Conservation (phyloP, 2,797 vertebrate genomes). For the Ctenosaura bakeri region DNA sequence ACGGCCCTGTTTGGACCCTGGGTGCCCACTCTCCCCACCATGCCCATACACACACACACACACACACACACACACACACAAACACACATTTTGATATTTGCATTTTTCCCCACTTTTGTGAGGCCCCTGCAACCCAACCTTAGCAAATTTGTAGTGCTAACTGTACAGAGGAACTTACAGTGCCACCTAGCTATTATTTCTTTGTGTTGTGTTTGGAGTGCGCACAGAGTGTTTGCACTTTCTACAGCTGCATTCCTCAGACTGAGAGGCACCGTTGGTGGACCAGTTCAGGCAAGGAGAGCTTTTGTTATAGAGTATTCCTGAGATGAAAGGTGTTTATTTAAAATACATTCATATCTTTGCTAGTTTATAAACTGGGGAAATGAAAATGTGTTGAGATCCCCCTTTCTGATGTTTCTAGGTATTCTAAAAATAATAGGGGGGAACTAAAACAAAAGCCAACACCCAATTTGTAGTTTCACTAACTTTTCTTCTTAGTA, state of each 20-base stretch:
- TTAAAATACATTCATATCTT: neutral
- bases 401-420: neutral
- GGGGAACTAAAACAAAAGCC: neutral
- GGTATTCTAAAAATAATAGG: no score
- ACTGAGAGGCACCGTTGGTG: no score
- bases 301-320: neutral
- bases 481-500: neutral
- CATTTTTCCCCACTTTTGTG: no score
- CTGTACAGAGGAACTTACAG: neutral
- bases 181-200: neutral
- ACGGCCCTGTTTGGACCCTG: no score
- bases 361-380: neutral
- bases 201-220: neutral
- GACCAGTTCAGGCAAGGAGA: neutral
- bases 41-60: no score
- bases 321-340: neutral
- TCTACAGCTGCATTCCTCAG: neutral
- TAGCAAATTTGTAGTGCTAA: no score
- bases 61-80: no score
- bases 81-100: no score
- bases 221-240: no score
- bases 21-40: no score
- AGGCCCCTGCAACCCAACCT: no score
- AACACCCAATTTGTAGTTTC: no score
- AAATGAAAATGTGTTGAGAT: neutral